Conservation (phyloP, 2,797 vertebrate species). For the Neosilurus hyrtlii region DNA sequence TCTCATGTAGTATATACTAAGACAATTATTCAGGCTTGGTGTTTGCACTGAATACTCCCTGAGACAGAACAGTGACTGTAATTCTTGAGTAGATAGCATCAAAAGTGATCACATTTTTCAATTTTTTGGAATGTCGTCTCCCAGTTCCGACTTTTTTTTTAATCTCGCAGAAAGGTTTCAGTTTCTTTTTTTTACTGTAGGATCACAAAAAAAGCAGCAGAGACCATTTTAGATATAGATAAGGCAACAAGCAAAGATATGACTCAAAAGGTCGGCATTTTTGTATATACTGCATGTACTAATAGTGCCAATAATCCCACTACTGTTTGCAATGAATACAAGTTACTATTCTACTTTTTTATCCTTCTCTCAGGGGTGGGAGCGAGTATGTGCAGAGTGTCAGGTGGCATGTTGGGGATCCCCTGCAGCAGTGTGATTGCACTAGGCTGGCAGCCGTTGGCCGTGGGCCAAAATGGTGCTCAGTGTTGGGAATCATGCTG, state of each 20-base stretch:
- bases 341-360: constrained; percentile 23
- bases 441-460: constrained; percentile 73
- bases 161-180: not conserved
- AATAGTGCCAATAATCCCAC: not conserved
- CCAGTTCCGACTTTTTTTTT: not conserved
- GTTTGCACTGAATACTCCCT: too few relatives aligned
- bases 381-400: constrained; percentile 69
- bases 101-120: not conserved
- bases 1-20: too few relatives aligned
- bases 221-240: not conserved
- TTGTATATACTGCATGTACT: not conserved
- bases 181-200: not conserved
- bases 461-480: constrained; percentile 61
- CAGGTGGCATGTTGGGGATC: constrained; percentile 73
- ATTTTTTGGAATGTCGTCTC: not conserved
- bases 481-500: constrained; percentile 84
- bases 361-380: constrained; percentile 52
- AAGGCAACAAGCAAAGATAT: too few relatives aligned
- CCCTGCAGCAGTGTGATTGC: constrained; percentile 70
- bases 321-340: not conserved
- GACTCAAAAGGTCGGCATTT: not conserved
- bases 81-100: too few relatives aligned
- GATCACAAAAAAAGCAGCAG: not conserved
- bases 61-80: too few relatives aligned
- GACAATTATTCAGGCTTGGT: too few relatives aligned